Evolutionary conservation across 2,888 invertebrate genomes (phyloP).

Genomic region (Cecidostiba fungosa): DNA sequence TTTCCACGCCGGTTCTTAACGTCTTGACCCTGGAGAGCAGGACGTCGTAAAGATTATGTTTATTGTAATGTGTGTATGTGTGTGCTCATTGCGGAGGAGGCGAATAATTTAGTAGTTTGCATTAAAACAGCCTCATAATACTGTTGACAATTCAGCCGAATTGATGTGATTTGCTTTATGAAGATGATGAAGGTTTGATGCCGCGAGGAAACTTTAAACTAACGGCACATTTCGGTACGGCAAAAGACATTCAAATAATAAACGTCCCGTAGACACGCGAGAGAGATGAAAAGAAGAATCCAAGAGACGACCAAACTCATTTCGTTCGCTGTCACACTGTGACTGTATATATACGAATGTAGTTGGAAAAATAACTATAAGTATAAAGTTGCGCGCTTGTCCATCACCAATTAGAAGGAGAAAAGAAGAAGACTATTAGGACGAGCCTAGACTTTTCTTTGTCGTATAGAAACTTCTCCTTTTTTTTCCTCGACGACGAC

Average conservation of each 20-base stretch:
- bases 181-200: background rate
- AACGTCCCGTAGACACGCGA: constrained; percentile 5
- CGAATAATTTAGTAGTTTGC: constrained; percentile 1
- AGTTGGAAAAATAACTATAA: constrained; percentile 26
- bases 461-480: background rate
- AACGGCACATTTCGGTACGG: background rate
- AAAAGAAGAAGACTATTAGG: constrained; percentile 20
- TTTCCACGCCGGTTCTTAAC: constrained; percentile 31
- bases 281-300: constrained; percentile 22
- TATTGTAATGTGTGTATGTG: constrained; percentile 6
- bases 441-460: background rate
- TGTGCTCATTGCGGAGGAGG: background rate
- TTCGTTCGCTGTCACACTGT: constrained; percentile 6
- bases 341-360: constrained; percentile 10
- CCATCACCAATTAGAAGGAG: constrained; percentile 51
- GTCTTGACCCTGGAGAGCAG: background rate
- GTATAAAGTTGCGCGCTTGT: constrained; percentile 37
- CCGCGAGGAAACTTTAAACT: background rate
- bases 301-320: constrained; percentile 15
- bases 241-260: constrained; percentile 7
- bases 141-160: background rate
- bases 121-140: background rate
- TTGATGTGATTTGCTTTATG: background rate
- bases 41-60: constrained; percentile 52
- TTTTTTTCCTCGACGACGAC: background rate